Evolutionary conservation across 1,140 invertebrate genomes (phyloP).

Genomic region (Macrobrachium rosenbergii): DNA sequence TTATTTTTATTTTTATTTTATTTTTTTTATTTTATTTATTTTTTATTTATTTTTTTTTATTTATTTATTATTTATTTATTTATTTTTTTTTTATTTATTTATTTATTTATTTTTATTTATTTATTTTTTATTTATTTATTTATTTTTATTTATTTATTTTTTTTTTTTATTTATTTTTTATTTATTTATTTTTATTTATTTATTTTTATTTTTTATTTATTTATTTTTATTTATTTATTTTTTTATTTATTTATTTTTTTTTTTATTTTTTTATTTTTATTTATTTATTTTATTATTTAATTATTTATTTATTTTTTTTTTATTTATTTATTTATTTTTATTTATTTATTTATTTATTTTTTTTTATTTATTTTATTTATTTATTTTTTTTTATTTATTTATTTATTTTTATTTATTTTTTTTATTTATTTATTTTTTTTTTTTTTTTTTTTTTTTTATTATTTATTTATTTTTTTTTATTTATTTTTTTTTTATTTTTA

Average conservation of each 20-base stretch:
- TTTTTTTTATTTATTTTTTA: not conserved
- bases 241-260: not conserved
- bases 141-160: not conserved
- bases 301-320: not conserved
- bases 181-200: not conserved
- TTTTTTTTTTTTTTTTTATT: not conserved
- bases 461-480: not conserved
- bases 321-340: not conserved
- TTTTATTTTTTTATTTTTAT: not conserved
- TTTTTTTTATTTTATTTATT: slow-evolving; percentile 1
- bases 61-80: not conserved
- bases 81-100: not conserved
- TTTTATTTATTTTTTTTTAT: not conserved
- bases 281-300: not conserved
- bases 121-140: not conserved
- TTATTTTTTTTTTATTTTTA: not conserved
- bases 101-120: not conserved
- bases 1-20: not conserved
- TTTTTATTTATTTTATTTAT: not conserved
- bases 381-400: not conserved
- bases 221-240: not conserved
- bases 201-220: too few species aligned
- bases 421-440: not conserved
- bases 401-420: not conserved
- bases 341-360: not conserved